A percentile compares a stretch with the other conserved stretches of the same genome.
Conservation (phyloP, 1,140 invertebrate species). For the Potamilus streckersoni region DNA sequence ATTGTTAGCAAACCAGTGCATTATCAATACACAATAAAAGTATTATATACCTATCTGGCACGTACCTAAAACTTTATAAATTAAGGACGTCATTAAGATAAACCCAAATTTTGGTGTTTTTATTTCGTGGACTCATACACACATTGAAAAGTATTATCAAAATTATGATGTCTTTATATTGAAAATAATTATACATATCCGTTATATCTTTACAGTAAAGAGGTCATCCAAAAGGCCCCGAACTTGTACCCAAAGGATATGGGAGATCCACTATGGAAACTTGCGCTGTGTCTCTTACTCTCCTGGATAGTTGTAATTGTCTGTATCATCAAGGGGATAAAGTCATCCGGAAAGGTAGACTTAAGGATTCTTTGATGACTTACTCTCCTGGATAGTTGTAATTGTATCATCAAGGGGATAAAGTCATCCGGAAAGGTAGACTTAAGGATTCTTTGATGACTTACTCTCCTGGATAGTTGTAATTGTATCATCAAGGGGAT, state of each 20-base stretch:
- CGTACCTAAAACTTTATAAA: too few relatives aligned
- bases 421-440: slow-evolving; percentile 96
- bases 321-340: slow-evolving; percentile 98
- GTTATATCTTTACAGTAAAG: slow-evolving; percentile 26
- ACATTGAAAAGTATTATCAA: too few relatives aligned
- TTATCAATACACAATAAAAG: too few relatives aligned
- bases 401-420: slow-evolving; percentile 98
- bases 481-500: slow-evolving; percentile 98
- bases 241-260: slow-evolving; percentile 76
- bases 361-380: too few relatives aligned
- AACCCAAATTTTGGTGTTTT: too few relatives aligned
- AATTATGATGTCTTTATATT: too few relatives aligned
- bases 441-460: too few relatives aligned
- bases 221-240: slow-evolving; percentile 47
- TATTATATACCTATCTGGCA: too few relatives aligned
- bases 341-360: slow-evolving; percentile 89
- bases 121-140: too few relatives aligned
- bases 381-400: slow-evolving; percentile 95
- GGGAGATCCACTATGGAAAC: slow-evolving; percentile 89
- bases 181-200: too few relatives aligned
- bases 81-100: too few relatives aligned
- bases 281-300: slow-evolving; percentile 86
- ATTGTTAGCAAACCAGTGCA: too few relatives aligned
- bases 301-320: slow-evolving; percentile 96
- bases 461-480: slow-evolving; percentile 94